Evolutionary conservation across 2,797 vertebrate genomes (phyloP).

Genomic region (Gastrophryne carolinensis): DNA sequence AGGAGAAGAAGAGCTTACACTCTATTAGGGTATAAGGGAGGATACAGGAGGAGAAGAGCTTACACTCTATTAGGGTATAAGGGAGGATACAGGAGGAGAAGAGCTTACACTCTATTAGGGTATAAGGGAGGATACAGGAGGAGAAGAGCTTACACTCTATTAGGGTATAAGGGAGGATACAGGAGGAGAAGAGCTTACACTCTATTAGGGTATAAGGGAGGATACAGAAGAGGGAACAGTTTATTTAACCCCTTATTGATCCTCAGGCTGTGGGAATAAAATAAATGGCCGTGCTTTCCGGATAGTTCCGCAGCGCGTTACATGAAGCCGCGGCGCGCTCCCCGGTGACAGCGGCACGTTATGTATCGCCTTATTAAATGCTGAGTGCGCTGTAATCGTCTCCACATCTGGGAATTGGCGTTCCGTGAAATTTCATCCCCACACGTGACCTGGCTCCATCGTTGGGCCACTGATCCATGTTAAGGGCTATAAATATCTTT

Average conservation of each 20-base stretch:
- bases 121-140: not conserved
- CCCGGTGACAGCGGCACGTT: not conserved
- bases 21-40: no score
- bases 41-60: no score
- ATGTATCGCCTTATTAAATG: not conserved
- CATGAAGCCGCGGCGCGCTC: not conserved
- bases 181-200: no score
- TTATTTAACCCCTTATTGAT: not conserved
- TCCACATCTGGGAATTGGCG: constrained; percentile 14
- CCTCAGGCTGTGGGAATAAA: not conserved
- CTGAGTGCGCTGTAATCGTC: constrained; percentile 6
- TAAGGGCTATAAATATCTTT: no score
- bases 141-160: no score
- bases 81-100: not conserved
- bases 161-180: no score
- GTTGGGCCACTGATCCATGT: no score
- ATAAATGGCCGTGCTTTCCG: not conserved
- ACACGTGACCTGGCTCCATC: not conserved
- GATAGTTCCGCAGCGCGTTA: not conserved
- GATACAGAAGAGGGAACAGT: not conserved
- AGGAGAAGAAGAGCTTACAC: not conserved
- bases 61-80: not conserved
- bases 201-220: no score
- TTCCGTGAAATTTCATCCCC: constrained; percentile 10
- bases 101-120: not conserved